Percentiles rank a stretch among this genome's conserved stretches.
Evolutionary conservation across 2,888 invertebrate genomes (phyloP).

Genomic region (Plebejus argus): DNA sequence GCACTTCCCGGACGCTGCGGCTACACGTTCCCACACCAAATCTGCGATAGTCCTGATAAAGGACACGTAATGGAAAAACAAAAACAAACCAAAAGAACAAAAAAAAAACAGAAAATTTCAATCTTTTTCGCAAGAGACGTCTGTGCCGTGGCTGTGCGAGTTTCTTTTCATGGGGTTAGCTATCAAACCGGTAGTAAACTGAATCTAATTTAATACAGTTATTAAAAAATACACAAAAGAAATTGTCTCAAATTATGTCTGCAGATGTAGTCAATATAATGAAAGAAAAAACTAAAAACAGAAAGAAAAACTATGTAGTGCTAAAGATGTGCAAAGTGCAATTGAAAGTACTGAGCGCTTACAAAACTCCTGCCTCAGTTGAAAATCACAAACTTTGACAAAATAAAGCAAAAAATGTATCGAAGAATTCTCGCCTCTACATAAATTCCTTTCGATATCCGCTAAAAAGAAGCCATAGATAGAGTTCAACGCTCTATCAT

Average conservation of each 20-base stretch:
- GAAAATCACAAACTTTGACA: not conserved
- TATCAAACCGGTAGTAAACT: no score
- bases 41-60: not conserved
- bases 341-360: no score
- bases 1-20: constrained; percentile 77
- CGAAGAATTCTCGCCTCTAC: constrained; percentile 25
- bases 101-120: no score
- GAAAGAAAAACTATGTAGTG: not conserved
- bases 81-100: no score
- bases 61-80: not conserved
- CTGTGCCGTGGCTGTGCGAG: no score
- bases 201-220: no score
- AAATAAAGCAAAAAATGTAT: constrained; percentile 18
- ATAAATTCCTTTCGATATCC: constrained; percentile 36
- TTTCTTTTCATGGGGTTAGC: no score
- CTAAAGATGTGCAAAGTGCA: not conserved
- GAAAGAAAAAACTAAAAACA: no score
- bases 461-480: constrained; percentile 43
- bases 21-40: constrained; percentile 47
- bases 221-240: no score
- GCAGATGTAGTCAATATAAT: no score
- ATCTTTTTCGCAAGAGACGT: no score
- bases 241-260: no score
- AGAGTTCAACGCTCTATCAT: constrained; percentile 43
- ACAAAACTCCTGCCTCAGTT: not conserved